phyloP scores from a whole-genome alignment of 64 coral and sea anemone genomes.

The Montipora sp. region DNA sequence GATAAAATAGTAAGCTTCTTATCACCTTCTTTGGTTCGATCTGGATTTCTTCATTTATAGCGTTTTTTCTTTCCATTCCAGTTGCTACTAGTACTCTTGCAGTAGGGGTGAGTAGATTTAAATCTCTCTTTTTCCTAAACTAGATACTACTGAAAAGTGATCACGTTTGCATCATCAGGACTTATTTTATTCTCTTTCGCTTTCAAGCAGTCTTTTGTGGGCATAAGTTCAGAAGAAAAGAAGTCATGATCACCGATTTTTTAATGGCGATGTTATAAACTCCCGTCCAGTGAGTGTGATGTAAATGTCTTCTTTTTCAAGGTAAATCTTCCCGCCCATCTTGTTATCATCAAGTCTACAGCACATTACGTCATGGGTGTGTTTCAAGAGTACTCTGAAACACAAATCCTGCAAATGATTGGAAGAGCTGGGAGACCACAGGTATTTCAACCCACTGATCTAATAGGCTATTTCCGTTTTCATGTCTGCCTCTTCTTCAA shows the following conservation, averaged over 20 bases:
- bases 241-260: background rate
- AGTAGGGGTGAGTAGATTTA: conserved; percentile 76
- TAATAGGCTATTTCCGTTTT: too few relatives aligned
- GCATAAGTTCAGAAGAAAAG: background rate
- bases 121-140: background rate
- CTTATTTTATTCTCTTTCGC: background rate
- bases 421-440: conserved; percentile 97
- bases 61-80: conserved; percentile 35
- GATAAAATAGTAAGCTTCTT: too few relatives aligned
- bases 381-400: conserved; percentile 94
- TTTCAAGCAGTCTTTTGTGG: too few relatives aligned
- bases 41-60: too few relatives aligned
- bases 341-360: conserved; percentile 98
- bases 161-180: too few relatives aligned
- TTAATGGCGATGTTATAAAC: background rate
- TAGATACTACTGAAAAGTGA: too few relatives aligned
- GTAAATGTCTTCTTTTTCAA: conserved; percentile 1
- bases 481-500: too few relatives aligned
- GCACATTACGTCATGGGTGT: conserved; percentile 89
- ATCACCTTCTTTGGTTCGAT: background rate
- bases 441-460: conserved; percentile 1
- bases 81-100: conserved; percentile 99
- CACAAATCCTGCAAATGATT: conserved; percentile 97
- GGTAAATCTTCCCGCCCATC: conserved; percentile 98
- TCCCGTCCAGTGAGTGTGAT: background rate